Base-by-base conservation (phyloP, 2,113 vertebrate genomes). In the Elachura formosa region DNA sequence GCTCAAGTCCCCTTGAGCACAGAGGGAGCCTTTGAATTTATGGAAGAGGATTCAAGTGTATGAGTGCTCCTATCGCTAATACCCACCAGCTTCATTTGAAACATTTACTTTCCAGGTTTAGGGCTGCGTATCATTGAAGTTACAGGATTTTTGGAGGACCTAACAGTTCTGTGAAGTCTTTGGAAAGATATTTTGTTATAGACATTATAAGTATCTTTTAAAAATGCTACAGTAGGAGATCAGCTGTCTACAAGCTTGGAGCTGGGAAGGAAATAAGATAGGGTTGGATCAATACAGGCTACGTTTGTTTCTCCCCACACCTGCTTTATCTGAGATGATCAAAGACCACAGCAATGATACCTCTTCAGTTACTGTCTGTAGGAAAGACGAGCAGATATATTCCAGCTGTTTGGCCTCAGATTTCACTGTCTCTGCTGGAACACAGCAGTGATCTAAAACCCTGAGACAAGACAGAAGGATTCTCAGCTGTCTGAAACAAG, bases 391-490 rank as follows among this genome's bases (percentile, higher is more conserved):
- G 43, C 9, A 0, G 86, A 62, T 55, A 18, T 5, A 1, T 93
- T 87, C 82, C 68, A 90, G 73, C 80, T 86, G 48, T 84, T 90
- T 93, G 79, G 87, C 93, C 71, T 91, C 76, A 48, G 83, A 81
- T 90, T 95, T 94, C 78, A 59, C 45, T 0, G 0, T 46, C 75
- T 74, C 89, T 93, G 76, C 74, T 94, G 88, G 83, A 94, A 72
- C 5, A 67, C 43, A 73, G 87, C 90, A 81, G 77, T 95, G 93
- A 94, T 64, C 31, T 94, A 93, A 87, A 72, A 34, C 80, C 77
- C 79, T 54, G 71, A 90, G 90, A 96, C 66, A 52, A 84, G 77
- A 91, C 75, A 96, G 93, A 86, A 86, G 84, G 68, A 40, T 91
- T 87, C 78, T 96, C 63, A 49, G 26, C 91, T 94, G 36, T 52